phyloP scores from a whole-genome alignment of 2,113 vertebrate species.

The Phocoena phocoena region DNA sequence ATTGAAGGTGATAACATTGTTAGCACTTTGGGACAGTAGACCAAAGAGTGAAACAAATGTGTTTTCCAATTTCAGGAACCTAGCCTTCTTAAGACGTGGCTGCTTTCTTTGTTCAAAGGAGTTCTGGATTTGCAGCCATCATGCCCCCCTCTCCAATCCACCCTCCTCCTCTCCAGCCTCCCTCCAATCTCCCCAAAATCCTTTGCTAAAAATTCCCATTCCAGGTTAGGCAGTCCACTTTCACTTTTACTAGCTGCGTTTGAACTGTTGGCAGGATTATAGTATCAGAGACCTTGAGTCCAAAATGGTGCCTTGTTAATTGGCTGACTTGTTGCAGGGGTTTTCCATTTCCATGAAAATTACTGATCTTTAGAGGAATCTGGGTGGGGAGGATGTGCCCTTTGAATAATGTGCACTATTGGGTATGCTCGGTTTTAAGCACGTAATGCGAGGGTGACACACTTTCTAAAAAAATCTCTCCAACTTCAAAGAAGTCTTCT shows the following conservation, averaged over 20 bases:
- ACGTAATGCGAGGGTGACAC: background rate
- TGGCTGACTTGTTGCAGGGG: background rate
- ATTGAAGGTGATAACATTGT: background rate
- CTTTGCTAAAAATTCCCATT: constrained; percentile 31
- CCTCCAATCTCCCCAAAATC: background rate
- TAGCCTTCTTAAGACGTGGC: background rate
- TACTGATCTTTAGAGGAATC: background rate
- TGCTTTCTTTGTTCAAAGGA: background rate
- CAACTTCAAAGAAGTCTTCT: constrained; percentile 2
- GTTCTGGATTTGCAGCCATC: background rate
- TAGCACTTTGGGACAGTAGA: background rate
- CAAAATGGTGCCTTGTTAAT: background rate
- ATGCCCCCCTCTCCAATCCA: background rate
- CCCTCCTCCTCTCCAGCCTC: background rate
- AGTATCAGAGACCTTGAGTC: background rate
- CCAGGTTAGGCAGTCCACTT: background rate
- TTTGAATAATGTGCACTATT: background rate
- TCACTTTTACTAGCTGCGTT: background rate
- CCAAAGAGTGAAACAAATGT: background rate
- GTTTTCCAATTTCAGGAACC: background rate
- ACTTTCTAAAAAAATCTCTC: background rate
- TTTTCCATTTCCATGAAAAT: constrained; percentile 7
- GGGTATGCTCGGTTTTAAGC: background rate
- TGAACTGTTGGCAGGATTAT: background rate
- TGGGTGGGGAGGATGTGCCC: background rate